Evolutionary conservation across 92 coral and sea anemone species (phyloP).

Genomic region (Porites divaricata): DNA sequence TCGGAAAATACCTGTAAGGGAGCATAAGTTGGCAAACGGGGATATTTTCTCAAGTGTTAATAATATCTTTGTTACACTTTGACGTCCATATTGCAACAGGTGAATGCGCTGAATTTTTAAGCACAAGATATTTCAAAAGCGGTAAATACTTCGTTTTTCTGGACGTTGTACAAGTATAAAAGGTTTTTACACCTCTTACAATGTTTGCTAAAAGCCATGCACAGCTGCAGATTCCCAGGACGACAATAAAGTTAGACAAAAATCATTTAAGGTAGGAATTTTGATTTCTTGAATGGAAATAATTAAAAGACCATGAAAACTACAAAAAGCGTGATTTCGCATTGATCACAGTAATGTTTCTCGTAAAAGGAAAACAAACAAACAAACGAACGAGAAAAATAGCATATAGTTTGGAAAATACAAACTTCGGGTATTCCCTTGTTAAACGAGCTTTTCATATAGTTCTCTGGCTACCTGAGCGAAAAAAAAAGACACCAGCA

Average conservation of each 20-base stretch:
- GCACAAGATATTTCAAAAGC: neutral
- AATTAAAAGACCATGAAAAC: too few species aligned
- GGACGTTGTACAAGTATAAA: neutral
- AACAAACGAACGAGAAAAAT: neutral
- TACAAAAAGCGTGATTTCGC: too few species aligned
- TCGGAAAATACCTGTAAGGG: neutral
- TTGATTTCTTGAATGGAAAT: neutral
- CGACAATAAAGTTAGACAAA: too few species aligned
- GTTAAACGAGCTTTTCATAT: neutral
- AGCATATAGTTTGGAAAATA: neutral
- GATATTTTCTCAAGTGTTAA: neutral
- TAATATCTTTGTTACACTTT: too few species aligned
- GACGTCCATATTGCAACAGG: neutral
- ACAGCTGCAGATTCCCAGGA: too few species aligned
- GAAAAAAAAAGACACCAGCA: neutral
- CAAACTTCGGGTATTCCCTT: neutral
- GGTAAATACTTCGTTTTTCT: neutral
- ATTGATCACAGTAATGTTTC: neutral
- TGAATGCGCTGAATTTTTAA: neutral
- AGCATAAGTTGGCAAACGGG: neutral
- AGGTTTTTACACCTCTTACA: neutral
- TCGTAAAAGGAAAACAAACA: neutral
- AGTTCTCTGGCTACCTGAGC: neutral
- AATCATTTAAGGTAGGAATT: neutral
- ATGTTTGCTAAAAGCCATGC: neutral